phyloP scores from a whole-genome alignment of 2,888 invertebrate genomes.

The Salpingus planirostris region DNA sequence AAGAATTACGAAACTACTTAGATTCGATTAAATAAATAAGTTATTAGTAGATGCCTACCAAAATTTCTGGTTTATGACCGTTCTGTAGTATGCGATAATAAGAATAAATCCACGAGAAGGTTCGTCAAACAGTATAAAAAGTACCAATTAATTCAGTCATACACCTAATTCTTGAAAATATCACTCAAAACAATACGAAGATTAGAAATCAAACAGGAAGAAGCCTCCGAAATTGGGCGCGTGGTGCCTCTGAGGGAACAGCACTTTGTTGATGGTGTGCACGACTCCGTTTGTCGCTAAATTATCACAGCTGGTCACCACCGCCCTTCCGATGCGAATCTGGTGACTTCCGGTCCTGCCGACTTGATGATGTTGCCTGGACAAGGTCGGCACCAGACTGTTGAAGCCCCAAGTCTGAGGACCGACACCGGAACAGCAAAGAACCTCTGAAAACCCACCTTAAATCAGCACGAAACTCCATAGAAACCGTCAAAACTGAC shows the following conservation, averaged over 20 bases:
- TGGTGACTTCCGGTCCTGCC: conserved; percentile 31
- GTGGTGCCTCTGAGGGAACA: conserved; percentile 38
- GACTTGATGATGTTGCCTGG: conserved; percentile 33
- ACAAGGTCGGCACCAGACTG: conserved; percentile 33
- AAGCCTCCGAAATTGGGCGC: conserved; percentile 31
- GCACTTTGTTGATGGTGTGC: conserved; percentile 47
- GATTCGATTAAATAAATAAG: too few species aligned
- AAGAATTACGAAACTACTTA: too few species aligned
- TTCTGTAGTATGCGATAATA: too few species aligned
- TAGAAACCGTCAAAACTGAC: conserved; percentile 28
- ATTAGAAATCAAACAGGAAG: conserved; percentile 36
- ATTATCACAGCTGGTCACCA: conserved; percentile 43
- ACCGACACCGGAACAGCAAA: conserved; percentile 40
- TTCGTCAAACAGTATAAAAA: too few species aligned
- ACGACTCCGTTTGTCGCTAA: conserved; percentile 50
- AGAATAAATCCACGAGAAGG: too few species aligned
- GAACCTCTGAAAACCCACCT: conserved; percentile 33
- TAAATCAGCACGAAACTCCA: not conserved
- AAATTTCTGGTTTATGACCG: too few species aligned
- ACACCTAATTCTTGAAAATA: conserved; percentile 9
- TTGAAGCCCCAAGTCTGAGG: conserved; percentile 38
- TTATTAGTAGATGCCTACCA: too few species aligned
- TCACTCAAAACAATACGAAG: conserved; percentile 6
- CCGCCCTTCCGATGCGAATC: conserved; percentile 34
- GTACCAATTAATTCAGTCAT: conserved; percentile 13